Evolutionary conservation across 1,140 invertebrate species (phyloP).

Genomic region (Xylocopa sonorina): DNA sequence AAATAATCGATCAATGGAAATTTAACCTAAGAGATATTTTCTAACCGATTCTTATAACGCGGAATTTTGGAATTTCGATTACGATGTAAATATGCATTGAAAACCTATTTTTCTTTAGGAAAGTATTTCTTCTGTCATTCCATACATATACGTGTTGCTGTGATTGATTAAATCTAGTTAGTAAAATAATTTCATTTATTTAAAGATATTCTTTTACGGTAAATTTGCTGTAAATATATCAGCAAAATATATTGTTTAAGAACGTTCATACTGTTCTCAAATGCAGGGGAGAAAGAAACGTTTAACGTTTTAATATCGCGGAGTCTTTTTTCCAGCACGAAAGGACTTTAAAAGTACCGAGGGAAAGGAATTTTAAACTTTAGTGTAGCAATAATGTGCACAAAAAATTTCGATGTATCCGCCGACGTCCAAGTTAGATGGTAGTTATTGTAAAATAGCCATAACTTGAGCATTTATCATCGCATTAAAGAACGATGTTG

Average conservation of each 20-base stretch:
- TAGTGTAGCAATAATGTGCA: slow-evolving; percentile 71
- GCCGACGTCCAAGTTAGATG: slow-evolving; percentile 64
- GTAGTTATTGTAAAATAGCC: slow-evolving; percentile 52
- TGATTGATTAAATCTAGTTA: slow-evolving; percentile 60
- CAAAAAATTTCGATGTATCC: slow-evolving; percentile 67
- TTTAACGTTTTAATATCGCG: slow-evolving; percentile 21
- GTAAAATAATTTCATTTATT: neutral
- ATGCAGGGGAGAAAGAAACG: neutral
- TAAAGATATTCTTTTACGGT: slow-evolving; percentile 11
- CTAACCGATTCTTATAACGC: neutral
- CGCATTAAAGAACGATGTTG: slow-evolving; percentile 1
- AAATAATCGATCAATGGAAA: neutral
- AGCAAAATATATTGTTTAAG: neutral
- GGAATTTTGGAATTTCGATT: neutral
- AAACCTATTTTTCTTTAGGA: slow-evolving; percentile 23
- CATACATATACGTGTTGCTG: slow-evolving; percentile 59
- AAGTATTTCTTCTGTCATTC: slow-evolving; percentile 62
- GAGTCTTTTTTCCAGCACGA: neutral
- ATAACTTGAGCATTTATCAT: slow-evolving; percentile 22
- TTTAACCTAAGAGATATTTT: slow-evolving; percentile 24
- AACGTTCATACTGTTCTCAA: neutral
- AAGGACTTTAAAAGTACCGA: slow-evolving; percentile 9
- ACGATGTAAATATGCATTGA: slow-evolving; percentile 26
- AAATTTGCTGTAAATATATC: slow-evolving; percentile 25
- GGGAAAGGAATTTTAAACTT: slow-evolving; percentile 11